These are phyloP conservation scores for Dryoscopus gambensis DNA, from an alignment of 2,113 vertebrate genomes.

Conservation along the genomic window DNA sequence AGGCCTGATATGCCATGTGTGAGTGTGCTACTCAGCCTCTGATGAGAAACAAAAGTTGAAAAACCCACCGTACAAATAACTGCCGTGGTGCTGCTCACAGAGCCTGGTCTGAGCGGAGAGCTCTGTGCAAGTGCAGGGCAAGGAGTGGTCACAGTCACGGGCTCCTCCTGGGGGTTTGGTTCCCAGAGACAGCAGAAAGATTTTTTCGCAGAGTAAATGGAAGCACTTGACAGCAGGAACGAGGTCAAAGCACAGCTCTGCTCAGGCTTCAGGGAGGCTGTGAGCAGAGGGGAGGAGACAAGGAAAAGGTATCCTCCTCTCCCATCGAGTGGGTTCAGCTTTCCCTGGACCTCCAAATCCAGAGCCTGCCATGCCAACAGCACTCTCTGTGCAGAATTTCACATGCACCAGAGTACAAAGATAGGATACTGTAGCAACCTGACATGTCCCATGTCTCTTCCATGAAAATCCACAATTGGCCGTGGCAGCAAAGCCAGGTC, in stretches of 20 bases:
- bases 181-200: not conserved
- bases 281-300: not conserved
- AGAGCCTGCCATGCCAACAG: not conserved
- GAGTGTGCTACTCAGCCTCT: not conserved
- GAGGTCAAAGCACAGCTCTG: conserved; percentile 14
- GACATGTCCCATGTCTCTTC: not conserved
- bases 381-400: not conserved
- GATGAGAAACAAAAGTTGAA: not conserved
- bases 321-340: rapidly evolving
- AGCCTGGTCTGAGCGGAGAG: not conserved
- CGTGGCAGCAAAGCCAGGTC: not conserved
- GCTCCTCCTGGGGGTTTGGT: not conserved
- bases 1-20: conserved; percentile 27
- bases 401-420: not conserved
- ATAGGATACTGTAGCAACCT: not conserved
- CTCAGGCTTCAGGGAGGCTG: not conserved
- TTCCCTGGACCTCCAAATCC: rapidly evolving
- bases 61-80: not conserved
- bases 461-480: not conserved
- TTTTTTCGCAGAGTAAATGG: not conserved
- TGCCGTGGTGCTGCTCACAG: not conserved
- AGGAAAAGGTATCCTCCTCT: not conserved
- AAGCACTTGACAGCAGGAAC: not conserved
- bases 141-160: not conserved
- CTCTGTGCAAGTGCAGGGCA: not conserved